Evolutionary conservation across 2,888 invertebrate species (phyloP).

Genomic region (Chrysodeixis includens): DNA sequence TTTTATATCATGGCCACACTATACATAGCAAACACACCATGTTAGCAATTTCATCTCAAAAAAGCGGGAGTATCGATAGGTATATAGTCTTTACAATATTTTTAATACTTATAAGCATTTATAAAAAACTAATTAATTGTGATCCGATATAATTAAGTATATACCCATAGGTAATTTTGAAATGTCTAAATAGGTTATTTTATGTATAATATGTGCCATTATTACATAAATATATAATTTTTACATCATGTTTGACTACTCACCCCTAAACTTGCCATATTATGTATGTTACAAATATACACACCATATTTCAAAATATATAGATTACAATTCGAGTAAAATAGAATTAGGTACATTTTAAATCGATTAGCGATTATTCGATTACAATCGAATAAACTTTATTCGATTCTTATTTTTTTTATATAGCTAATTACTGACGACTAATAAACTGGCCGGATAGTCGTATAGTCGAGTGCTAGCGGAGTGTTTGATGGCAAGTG

Average conservation of each 20-base stretch:
- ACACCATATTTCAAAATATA: slow-evolving; percentile 8
- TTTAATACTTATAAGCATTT: slow-evolving; percentile 43
- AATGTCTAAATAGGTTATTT: slow-evolving; percentile 31
- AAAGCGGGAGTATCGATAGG: slow-evolving; percentile 43
- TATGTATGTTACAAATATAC: slow-evolving; percentile 19
- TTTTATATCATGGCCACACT: slow-evolving; percentile 37
- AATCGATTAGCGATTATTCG: slow-evolving; percentile 29
- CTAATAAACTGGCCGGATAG: slow-evolving; percentile 21
- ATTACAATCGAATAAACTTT: slow-evolving; percentile 21
- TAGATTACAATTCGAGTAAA: slow-evolving; percentile 43
- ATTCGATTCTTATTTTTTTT: slow-evolving; percentile 10
- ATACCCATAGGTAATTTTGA: slow-evolving; percentile 31
- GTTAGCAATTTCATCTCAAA: slow-evolving; percentile 38
- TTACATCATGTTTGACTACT: slow-evolving; percentile 30
- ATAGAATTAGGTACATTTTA: slow-evolving; percentile 17
- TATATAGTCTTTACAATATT: slow-evolving; percentile 42
- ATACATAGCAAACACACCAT: slow-evolving; percentile 46
- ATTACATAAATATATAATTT: slow-evolving; percentile 30
- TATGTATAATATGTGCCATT: slow-evolving; percentile 41
- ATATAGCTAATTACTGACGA: slow-evolving; percentile 13
- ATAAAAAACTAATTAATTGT: slow-evolving; percentile 52
- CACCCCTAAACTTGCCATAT: slow-evolving; percentile 44
- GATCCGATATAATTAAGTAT: slow-evolving; percentile 37
- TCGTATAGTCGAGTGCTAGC: slow-evolving; percentile 11
- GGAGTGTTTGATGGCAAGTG: slow-evolving; percentile 32